phyloP scores from a whole-genome alignment of 2,113 vertebrate species.

The Petaurus breviceps region DNA sequence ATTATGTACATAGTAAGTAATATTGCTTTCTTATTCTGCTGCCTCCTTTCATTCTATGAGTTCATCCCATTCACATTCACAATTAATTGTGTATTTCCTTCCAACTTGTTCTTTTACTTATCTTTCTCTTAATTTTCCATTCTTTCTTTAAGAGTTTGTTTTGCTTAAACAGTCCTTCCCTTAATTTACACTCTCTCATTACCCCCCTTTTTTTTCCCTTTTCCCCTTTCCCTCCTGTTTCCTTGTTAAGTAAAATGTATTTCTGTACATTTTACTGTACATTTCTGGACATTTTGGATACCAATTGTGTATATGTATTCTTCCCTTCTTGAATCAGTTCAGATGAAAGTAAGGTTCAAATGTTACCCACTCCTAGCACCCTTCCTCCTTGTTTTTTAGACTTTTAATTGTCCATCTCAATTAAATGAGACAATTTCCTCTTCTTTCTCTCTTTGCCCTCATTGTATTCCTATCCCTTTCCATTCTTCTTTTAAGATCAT shows the following conservation, averaged over 20 bases:
- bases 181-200: neutral
- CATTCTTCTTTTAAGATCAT: neutral
- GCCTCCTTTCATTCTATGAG: neutral
- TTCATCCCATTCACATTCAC: neutral
- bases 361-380: neutral
- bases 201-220: neutral
- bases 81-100: neutral
- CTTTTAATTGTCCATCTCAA: neutral
- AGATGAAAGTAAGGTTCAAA: neutral
- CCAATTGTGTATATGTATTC: neutral
- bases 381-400: neutral
- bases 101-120: neutral
- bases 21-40: neutral
- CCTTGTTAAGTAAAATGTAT: neutral
- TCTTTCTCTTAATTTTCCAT: neutral
- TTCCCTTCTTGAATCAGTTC: neutral
- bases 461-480: neutral
- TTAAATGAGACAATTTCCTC: neutral
- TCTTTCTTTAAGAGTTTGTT: neutral
- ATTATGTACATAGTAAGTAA: neutral
- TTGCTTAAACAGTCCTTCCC: neutral
- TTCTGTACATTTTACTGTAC: neutral
- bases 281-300: too few relatives aligned
- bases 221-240: neutral
- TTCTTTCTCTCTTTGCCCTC: neutral